phyloP scores from a whole-genome alignment of 2,888 invertebrate genomes.

The Pseudoips prasinana region DNA sequence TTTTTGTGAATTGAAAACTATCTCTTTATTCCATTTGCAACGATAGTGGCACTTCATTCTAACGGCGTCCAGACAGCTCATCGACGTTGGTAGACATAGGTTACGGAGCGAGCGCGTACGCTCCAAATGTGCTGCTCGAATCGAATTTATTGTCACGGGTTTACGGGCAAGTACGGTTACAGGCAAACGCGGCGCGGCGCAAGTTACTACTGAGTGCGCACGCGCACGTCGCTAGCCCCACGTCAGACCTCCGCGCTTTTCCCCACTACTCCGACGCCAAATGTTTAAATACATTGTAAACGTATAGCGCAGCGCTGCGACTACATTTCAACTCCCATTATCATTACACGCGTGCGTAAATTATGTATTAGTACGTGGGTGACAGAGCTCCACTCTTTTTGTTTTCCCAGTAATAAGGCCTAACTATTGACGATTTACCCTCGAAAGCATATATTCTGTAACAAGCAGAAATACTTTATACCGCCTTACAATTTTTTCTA shows the following conservation, averaged over 20 bases:
- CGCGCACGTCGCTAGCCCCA: conserved; percentile 35
- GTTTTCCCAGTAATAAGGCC: too few relatives aligned
- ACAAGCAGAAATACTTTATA: too few relatives aligned
- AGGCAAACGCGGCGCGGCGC: conserved; percentile 62
- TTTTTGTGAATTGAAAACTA: conserved; percentile 96
- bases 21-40: conserved; percentile 96
- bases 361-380: too few relatives aligned
- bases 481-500: too few relatives aligned
- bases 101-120: conserved; percentile 71
- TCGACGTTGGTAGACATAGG: conserved; percentile 76
- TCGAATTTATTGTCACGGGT: conserved; percentile 79
- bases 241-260: conserved; percentile 35
- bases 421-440: too few relatives aligned
- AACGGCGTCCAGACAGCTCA: conserved; percentile 73
- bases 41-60: conserved; percentile 89
- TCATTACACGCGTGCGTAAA: background rate
- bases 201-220: conserved; percentile 55
- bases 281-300: conserved; percentile 24
- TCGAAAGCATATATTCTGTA: too few relatives aligned
- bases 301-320: conserved; percentile 28
- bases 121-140: conserved; percentile 61
- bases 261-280: conserved; percentile 33
- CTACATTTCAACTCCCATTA: conserved; percentile 25
- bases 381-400: too few relatives aligned
- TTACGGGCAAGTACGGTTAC: conserved; percentile 44